Evolutionary conservation across 2,888 invertebrate species (phyloP).

Genomic region (Plutella xylostella): DNA sequence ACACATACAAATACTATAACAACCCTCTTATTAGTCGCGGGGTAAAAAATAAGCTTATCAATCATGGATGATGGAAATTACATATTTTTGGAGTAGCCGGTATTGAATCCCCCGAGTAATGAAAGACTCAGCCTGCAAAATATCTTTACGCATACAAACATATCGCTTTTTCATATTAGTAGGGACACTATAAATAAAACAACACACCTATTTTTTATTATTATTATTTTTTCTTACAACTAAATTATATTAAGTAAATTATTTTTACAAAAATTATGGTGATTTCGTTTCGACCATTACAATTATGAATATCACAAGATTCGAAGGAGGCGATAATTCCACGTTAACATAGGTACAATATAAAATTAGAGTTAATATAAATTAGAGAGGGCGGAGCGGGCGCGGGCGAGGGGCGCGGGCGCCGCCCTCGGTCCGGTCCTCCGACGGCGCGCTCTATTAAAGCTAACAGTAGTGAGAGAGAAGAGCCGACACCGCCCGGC

Average conservation of each 20-base stretch:
- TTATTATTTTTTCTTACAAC: constrained; percentile 28
- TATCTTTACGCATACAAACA: too few species aligned
- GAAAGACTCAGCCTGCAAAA: too few species aligned
- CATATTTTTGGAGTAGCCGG: too few species aligned
- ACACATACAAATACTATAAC: too few species aligned
- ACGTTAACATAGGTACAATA: constrained; percentile 45
- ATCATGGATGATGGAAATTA: too few species aligned
- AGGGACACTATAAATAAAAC: too few species aligned
- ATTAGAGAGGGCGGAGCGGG: constrained; percentile 50
- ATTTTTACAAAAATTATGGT: constrained; percentile 60
- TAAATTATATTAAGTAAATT: constrained; percentile 33
- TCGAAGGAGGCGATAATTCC: constrained; percentile 61
- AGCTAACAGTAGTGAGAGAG: constrained; percentile 49
- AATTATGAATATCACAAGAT: constrained; percentile 67
- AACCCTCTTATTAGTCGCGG: too few species aligned
- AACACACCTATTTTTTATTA: constrained; percentile 18
- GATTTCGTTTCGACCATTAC: constrained; percentile 48
- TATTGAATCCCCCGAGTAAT: too few species aligned
- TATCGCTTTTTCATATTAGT: too few species aligned
- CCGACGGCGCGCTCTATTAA: constrained; percentile 61
- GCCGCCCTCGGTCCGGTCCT: constrained; percentile 62
- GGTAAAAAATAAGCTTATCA: too few species aligned
- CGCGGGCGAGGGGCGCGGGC: constrained; percentile 59
- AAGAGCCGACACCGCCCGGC: constrained; percentile 64
- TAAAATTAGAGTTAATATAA: constrained; percentile 32